A percentile compares a stretch with the other conserved stretches of the same genome.
These are phyloP conservation scores for Lymantria dispar DNA, from an alignment of 2,888 invertebrate genomes.

Conservation along the genomic window DNA sequence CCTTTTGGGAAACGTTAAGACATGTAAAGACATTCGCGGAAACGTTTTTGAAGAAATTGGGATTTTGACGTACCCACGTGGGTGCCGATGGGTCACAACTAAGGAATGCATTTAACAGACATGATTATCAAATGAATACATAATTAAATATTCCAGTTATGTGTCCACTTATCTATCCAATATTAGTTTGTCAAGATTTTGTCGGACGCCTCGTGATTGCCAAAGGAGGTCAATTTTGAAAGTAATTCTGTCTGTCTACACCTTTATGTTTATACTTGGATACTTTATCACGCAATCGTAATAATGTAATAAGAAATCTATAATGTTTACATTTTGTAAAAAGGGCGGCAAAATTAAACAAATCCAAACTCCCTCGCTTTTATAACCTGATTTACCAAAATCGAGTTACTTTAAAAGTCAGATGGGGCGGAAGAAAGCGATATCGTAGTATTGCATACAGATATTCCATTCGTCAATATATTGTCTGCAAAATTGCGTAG, in stretches of 20 bases:
- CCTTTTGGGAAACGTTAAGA: too few relatives aligned
- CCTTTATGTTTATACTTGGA: conserved; percentile 16
- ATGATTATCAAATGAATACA: background rate
- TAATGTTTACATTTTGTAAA: background rate
- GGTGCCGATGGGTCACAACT: too few relatives aligned
- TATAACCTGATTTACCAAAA: background rate
- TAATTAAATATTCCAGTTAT: background rate
- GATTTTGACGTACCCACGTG: too few relatives aligned
- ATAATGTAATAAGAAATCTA: background rate
- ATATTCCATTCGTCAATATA: conserved; percentile 26
- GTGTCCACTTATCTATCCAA: conserved; percentile 1
- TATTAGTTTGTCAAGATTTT: conserved; percentile 11
- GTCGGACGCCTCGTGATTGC: conserved; percentile 9
- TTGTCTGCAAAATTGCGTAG: conserved; percentile 43
- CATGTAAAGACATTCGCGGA: too few relatives aligned
- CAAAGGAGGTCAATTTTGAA: conserved; percentile 67
- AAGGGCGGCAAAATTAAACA: conserved; percentile 39
- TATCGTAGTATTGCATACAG: conserved; percentile 14
- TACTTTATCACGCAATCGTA: background rate
- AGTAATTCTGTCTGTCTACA: conserved; percentile 37
- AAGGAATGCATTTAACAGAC: too few relatives aligned
- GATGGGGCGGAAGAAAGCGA: conserved; percentile 18
- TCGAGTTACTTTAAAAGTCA: conserved; percentile 6
- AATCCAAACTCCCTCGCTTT: background rate
- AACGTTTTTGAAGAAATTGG: too few relatives aligned